These are phyloP conservation scores for Leptobrachium ailaonicum DNA, from an alignment of 2,113 vertebrate genomes.

Conservation along the genomic window DNA sequence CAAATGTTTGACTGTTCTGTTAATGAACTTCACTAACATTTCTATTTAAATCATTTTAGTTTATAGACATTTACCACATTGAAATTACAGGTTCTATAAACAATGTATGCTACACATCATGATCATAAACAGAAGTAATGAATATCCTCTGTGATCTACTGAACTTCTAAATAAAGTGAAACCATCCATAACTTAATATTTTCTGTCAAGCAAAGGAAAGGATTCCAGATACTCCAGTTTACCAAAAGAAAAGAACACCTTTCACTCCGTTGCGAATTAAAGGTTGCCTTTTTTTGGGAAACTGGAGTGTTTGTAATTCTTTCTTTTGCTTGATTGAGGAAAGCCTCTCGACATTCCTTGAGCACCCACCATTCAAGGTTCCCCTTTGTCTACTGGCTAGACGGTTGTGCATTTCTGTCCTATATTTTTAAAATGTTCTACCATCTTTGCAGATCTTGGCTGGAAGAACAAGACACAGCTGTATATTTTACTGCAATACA, in stretches of 20 bases:
- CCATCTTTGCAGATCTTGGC: neutral
- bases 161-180: constrained; percentile 17
- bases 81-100: constrained; percentile 15
- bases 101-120: constrained; percentile 20
- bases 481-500: neutral
- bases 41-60: neutral
- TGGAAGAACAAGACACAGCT: constrained; percentile 4
- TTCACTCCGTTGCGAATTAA: too few relatives aligned
- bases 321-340: too few relatives aligned
- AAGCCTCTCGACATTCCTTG: too few relatives aligned
- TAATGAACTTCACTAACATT: neutral
- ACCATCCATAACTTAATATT: neutral
- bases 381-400: too few relatives aligned
- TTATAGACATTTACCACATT: constrained; percentile 21
- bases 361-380: too few relatives aligned
- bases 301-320: too few relatives aligned
- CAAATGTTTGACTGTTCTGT: constrained; percentile 28
- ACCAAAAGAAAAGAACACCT: too few relatives aligned
- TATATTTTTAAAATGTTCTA: neutral
- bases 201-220: neutral
- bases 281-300: too few relatives aligned
- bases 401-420: too few relatives aligned
- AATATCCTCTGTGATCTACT: constrained; percentile 13
- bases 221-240: too few relatives aligned
- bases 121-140: constrained; percentile 31